These are phyloP conservation scores for Nixonia krombeini DNA, from an alignment of 1,140 invertebrate species.

Conservation along the genomic window DNA sequence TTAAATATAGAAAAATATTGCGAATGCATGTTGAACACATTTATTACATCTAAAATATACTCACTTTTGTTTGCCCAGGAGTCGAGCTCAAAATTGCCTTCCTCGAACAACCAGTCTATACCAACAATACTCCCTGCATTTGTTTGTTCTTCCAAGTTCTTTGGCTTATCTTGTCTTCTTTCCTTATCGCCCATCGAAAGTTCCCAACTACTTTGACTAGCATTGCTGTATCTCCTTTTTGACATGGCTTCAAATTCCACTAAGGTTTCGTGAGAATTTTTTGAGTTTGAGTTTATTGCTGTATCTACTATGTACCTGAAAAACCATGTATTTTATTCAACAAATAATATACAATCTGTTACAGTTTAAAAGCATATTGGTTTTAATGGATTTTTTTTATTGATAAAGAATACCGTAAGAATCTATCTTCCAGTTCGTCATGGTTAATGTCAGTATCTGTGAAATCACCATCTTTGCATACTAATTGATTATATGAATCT, in stretches of 20 bases:
- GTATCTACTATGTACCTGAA: slow-evolving; percentile 62
- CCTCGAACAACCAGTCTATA: slow-evolving; percentile 73
- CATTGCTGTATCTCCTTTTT: slow-evolving; percentile 65
- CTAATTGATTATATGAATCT: slow-evolving; percentile 77
- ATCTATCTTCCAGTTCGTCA: slow-evolving; percentile 63
- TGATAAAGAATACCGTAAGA: slow-evolving; percentile 55
- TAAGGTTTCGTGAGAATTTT: slow-evolving; percentile 66
- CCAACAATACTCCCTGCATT: slow-evolving; percentile 67
- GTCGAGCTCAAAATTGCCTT: slow-evolving; percentile 63
- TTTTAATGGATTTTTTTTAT: neutral
- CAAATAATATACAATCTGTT: neutral
- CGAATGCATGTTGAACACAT: too few relatives aligned
- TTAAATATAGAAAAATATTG: too few relatives aligned
- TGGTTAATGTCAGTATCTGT: slow-evolving; percentile 52
- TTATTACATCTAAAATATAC: too few relatives aligned
- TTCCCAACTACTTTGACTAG: slow-evolving; percentile 67
- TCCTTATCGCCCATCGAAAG: slow-evolving; percentile 62
- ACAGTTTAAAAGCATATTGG: neutral
- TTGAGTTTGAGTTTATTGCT: slow-evolving; percentile 60
- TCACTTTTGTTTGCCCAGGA: slow-evolving; percentile 70
- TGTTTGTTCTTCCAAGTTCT: slow-evolving; percentile 60
- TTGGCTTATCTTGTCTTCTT: slow-evolving; percentile 50
- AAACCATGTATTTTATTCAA: slow-evolving; percentile 1
- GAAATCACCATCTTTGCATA: slow-evolving; percentile 68
- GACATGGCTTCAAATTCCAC: slow-evolving; percentile 55